These are phyloP conservation scores for Drosophila orosa DNA, from an alignment of 1,140 invertebrate species.

Conservation along the genomic window DNA sequence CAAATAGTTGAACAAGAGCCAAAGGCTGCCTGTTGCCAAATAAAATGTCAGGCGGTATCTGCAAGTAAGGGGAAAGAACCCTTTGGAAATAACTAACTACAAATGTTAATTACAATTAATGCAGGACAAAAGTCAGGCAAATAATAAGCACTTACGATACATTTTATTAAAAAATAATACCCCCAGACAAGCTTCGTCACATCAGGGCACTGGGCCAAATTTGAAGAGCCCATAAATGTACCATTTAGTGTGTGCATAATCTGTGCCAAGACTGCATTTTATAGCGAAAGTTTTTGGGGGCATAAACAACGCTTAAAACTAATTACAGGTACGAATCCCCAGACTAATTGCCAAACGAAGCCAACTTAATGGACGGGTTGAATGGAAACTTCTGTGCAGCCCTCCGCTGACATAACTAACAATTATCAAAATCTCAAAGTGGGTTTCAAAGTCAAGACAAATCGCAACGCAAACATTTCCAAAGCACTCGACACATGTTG, in stretches of 20 bases:
- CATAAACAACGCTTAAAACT: constrained; percentile 52
- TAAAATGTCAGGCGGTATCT: background rate
- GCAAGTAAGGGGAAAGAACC: too few relatives aligned
- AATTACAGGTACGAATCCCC: constrained; percentile 40
- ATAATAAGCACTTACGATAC: too few relatives aligned
- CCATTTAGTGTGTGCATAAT: constrained; percentile 42
- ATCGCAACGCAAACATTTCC: constrained; percentile 49
- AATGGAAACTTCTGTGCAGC: constrained; percentile 21
- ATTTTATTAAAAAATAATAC: background rate
- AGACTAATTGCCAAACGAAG: constrained; percentile 24
- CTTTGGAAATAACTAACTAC: background rate
- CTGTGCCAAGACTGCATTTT: constrained; percentile 22
- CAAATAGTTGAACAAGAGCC: constrained; percentile 42
- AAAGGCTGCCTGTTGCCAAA: constrained; percentile 53
- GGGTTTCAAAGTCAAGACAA: constrained; percentile 33
- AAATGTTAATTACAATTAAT: background rate
- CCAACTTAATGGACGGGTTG: constrained; percentile 20
- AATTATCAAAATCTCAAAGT: constrained; percentile 51
- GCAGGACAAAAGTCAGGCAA: too few relatives aligned
- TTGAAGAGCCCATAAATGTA: constrained; percentile 48
- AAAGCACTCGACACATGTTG: constrained; percentile 39
- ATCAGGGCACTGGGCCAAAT: constrained; percentile 30
- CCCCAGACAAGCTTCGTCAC: too few relatives aligned
- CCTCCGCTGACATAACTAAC: constrained; percentile 27
- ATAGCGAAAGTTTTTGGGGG: constrained; percentile 28